Conservation (phyloP, 2,113 vertebrate genomes). For the Nannospalax galili region DNA sequence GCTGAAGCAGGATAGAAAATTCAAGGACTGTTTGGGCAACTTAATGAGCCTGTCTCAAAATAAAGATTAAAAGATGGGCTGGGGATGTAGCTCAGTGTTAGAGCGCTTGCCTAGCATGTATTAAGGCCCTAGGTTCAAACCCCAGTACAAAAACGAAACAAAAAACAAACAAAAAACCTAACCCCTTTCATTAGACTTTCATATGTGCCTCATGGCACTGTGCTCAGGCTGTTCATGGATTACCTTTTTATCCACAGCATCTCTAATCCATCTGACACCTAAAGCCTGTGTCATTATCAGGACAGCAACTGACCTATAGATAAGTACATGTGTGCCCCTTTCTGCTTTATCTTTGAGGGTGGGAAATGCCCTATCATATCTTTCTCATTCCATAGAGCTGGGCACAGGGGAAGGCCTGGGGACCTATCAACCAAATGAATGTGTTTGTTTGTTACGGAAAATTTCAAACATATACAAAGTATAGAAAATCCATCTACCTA, state of each 20-base stretch:
- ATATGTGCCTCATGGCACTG: not conserved
- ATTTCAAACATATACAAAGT: not conserved
- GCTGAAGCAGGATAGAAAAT: not conserved
- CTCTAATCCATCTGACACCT: not conserved
- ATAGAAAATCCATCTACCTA: slow-evolving; percentile 12
- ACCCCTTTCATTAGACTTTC: not conserved
- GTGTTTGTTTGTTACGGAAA: slow-evolving; percentile 2
- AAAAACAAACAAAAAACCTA: too few species aligned
- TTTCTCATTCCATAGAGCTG: not conserved
- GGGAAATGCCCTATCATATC: not conserved
- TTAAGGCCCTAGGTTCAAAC: not conserved
- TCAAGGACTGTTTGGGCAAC: not conserved
- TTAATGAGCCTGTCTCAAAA: not conserved
- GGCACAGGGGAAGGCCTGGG: not conserved
- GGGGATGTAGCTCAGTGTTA: not conserved
- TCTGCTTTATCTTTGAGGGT: not conserved
- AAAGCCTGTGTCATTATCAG: not conserved
- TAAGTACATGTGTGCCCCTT: not conserved
- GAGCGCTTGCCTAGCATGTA: not conserved
- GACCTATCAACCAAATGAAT: not conserved
- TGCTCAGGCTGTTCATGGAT: not conserved
- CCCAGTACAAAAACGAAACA: not conserved
- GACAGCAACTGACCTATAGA: not conserved
- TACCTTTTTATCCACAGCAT: slow-evolving; percentile 21
- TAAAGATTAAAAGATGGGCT: not conserved